Percentiles rank a stretch among this genome's conserved stretches.
Conservation (phyloP, 2,888 invertebrate species). For the Leptothorax acervorum region DNA sequence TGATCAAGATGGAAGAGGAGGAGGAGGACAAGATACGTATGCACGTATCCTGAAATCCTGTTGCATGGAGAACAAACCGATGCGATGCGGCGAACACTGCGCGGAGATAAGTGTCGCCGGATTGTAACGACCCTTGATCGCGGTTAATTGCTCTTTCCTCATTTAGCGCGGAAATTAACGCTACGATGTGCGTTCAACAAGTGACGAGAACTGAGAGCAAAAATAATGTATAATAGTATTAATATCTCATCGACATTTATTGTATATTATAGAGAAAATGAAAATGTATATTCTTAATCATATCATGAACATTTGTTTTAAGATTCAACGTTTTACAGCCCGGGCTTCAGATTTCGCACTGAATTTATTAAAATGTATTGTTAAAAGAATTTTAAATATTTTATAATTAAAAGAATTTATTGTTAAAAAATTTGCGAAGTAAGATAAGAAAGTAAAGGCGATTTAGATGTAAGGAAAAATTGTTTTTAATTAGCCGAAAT, state of each 20-base stretch:
- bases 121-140: constrained; percentile 43
- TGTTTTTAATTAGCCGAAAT: not conserved
- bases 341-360: not conserved
- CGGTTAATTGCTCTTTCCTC: constrained; percentile 36
- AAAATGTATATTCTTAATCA: not conserved
- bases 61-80: constrained; percentile 16
- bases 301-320: not conserved
- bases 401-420: not conserved
- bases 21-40: not conserved
- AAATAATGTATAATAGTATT: not conserved
- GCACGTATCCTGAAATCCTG: constrained; percentile 33
- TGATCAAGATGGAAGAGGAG: not conserved
- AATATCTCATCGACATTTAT: not conserved
- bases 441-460: not conserved
- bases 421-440: not conserved
- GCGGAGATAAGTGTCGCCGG: constrained; percentile 38
- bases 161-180: constrained; percentile 31
- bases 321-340: not conserved
- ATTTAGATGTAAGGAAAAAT: not conserved
- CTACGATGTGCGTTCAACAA: constrained; percentile 4
- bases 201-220: not conserved
- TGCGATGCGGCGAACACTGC: constrained; percentile 31
- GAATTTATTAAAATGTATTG: not conserved
- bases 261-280: not conserved
- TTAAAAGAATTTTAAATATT: not conserved